These are phyloP conservation scores for Hofmannophila pseudospretella DNA, from an alignment of 2,888 invertebrate species.

Conservation along the genomic window DNA sequence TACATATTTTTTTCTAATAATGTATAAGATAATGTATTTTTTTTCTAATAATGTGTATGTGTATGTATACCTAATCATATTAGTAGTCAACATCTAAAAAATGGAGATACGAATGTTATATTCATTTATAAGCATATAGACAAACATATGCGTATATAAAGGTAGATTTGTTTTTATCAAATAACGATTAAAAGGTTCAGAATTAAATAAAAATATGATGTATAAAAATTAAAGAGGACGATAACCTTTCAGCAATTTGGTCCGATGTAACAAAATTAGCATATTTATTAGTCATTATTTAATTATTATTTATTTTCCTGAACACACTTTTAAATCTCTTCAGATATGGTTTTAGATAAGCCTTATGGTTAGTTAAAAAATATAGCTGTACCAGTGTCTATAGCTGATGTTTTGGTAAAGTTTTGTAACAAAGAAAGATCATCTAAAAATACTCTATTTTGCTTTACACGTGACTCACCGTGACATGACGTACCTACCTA, in stretches of 20 bases:
- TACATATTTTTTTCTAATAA: no score
- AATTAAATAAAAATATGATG: constrained; percentile 21
- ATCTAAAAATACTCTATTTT: constrained; percentile 71
- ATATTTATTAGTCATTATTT: constrained; percentile 10
- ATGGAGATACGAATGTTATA: constrained; percentile 30
- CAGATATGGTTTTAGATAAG: constrained; percentile 50
- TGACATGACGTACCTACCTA: no score
- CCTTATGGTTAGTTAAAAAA: constrained; percentile 54
- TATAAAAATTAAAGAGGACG: constrained; percentile 17
- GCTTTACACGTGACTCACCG: not conserved
- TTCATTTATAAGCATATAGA: constrained; percentile 37
- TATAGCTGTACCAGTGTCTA: constrained; percentile 18
- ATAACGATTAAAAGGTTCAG: constrained; percentile 36
- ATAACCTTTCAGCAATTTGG: constrained; percentile 46
- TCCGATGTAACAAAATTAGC: constrained; percentile 43
- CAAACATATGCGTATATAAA: constrained; percentile 31
- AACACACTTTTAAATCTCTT: constrained; percentile 30
- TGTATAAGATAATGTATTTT: no score
- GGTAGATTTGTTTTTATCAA: constrained; percentile 40
- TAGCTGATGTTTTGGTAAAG: constrained; percentile 43
- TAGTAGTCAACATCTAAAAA: constrained; percentile 47
- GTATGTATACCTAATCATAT: constrained; percentile 38
- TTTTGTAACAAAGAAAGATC: constrained; percentile 65
- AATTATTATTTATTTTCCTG: constrained; percentile 13
- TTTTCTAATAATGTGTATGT: no score